A percentile compares a stretch with the other conserved stretches of the same genome.
These are phyloP conservation scores for Epirrita christyi DNA, from an alignment of 2,888 invertebrate species.

Conservation along the genomic window DNA sequence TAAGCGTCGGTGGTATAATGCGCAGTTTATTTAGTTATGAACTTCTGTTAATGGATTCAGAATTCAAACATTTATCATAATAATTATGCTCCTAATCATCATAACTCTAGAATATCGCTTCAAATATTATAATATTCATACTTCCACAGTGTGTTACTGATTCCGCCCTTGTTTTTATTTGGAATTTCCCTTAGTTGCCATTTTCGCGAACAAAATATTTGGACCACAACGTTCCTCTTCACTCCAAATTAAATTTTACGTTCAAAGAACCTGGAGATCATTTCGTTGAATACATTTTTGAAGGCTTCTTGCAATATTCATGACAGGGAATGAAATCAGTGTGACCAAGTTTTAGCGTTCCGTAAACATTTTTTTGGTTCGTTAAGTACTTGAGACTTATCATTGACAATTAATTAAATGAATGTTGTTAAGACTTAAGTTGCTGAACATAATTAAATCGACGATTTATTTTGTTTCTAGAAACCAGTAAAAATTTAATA, in stretches of 20 bases:
- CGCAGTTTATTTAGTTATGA: background rate
- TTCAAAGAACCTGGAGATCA: slow-evolving; percentile 47
- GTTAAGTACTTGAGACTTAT: background rate
- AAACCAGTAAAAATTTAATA: too few species aligned
- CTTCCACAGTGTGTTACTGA: slow-evolving; percentile 6
- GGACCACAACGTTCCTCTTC: slow-evolving; percentile 41
- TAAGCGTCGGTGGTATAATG: background rate
- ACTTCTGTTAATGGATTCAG: too few species aligned
- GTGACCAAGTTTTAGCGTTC: slow-evolving; percentile 42
- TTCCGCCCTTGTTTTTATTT: slow-evolving; percentile 20
- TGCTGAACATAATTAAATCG: too few species aligned
- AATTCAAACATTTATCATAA: too few species aligned
- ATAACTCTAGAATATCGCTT: background rate
- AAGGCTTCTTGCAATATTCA: slow-evolving; percentile 54
- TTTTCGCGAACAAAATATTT: slow-evolving; percentile 43
- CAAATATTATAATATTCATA: slow-evolving; percentile 6
- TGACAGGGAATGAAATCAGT: slow-evolving; percentile 48
- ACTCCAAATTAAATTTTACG: slow-evolving; percentile 50
- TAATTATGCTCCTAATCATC: background rate
- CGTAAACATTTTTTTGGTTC: slow-evolving; percentile 22
- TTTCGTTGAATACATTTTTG: slow-evolving; percentile 53
- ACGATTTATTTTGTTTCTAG: too few species aligned
- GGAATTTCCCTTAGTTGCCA: slow-evolving; percentile 19
- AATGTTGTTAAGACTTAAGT: background rate
- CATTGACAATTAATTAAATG: background rate